Conservation (phyloP, 2,888 invertebrate genomes). For the Byasa hedistus region DNA sequence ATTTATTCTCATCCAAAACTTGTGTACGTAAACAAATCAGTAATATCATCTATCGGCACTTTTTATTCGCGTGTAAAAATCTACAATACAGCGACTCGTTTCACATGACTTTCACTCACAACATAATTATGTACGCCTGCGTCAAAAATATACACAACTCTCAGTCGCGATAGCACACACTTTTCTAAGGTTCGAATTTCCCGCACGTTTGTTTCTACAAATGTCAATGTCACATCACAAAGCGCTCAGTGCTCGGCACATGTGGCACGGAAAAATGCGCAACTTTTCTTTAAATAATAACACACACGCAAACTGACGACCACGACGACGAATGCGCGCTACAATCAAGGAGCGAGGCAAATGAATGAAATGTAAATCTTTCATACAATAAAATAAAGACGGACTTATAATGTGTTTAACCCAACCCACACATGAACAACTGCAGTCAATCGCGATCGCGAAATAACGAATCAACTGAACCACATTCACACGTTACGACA, state of each 20-base stretch:
- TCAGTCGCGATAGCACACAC: constrained; percentile 31
- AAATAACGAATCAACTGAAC: constrained; percentile 32
- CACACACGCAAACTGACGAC: constrained; percentile 19
- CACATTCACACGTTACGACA: constrained; percentile 28
- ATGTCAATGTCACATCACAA: constrained; percentile 60
- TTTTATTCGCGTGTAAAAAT: constrained; percentile 46
- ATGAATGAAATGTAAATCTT: constrained; percentile 43
- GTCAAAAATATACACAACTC: constrained; percentile 26
- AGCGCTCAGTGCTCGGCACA: constrained; percentile 37
- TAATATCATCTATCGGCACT: constrained; percentile 55
- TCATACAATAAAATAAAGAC: constrained; percentile 42
- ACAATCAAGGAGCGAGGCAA: constrained; percentile 36
- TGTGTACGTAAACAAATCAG: constrained; percentile 50
- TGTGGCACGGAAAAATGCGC: constrained; percentile 40
- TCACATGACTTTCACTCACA: constrained; percentile 63
- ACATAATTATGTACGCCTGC: constrained; percentile 32
- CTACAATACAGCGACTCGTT: constrained; percentile 58
- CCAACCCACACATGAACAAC: constrained; percentile 55
- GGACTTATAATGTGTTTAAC: constrained; percentile 45
- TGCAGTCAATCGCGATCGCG: constrained; percentile 45
- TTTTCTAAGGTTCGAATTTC: constrained; percentile 50
- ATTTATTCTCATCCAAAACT: constrained; percentile 27
- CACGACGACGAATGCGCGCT: constrained; percentile 33
- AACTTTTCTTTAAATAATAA: constrained; percentile 35
- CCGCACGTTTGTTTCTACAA: constrained; percentile 52